Percentiles rank a stretch among this genome's conserved stretches.
Conservation (phyloP, 2,113 vertebrate species). For the Eidolon helvum region DNA sequence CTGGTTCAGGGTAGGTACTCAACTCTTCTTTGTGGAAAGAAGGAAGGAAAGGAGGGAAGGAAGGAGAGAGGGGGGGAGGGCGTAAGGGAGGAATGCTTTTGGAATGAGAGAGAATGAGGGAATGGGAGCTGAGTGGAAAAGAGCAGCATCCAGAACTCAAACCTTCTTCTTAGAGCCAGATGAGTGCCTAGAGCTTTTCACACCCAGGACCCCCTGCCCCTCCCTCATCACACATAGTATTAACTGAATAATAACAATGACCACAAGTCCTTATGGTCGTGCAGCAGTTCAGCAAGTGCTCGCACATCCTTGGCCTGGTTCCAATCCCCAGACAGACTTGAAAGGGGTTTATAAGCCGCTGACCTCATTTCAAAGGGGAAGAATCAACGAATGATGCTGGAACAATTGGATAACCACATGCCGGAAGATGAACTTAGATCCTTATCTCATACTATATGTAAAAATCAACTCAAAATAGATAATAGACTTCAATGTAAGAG, state of each 20-base stretch:
- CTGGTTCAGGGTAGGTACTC: neutral
- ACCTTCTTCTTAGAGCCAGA: neutral
- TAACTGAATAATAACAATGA: neutral
- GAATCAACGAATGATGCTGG: neutral
- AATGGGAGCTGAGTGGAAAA: neutral
- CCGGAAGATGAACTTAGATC: neutral
- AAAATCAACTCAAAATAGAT: neutral
- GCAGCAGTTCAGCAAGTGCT: neutral
- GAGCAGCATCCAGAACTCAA: neutral
- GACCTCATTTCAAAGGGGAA: neutral
- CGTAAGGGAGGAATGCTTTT: constrained; percentile 17
- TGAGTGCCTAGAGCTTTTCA: neutral
- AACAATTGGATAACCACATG: neutral
- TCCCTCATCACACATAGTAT: neutral
- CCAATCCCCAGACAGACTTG: neutral
- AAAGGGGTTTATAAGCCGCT: neutral
- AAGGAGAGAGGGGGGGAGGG: neutral
- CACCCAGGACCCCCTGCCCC: neutral
- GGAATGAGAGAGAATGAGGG: neutral
- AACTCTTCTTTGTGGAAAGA: constrained; percentile 41
- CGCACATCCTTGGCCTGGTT: neutral
- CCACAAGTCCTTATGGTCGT: neutral
- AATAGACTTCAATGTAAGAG: neutral
- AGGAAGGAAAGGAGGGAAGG: neutral
- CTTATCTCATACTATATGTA: neutral